Conservation (phyloP, 2,797 vertebrate species). For the Smutsia temminckii region DNA sequence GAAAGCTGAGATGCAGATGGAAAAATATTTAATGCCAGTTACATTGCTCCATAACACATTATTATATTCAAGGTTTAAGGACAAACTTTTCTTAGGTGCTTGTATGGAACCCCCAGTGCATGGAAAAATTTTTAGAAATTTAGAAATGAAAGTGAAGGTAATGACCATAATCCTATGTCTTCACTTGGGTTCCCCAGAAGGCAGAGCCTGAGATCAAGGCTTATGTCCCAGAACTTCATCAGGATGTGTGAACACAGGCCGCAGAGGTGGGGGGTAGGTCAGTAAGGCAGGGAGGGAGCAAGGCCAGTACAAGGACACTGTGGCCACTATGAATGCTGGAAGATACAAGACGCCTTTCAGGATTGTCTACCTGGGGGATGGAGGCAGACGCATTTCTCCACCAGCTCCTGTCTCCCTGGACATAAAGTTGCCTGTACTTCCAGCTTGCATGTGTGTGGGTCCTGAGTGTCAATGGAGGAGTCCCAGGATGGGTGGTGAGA, state of each 20-base stretch:
- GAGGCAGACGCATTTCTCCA: not conserved
- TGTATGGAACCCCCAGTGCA: not conserved
- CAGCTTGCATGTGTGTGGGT: not conserved
- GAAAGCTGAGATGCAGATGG: not conserved
- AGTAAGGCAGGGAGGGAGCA: not conserved
- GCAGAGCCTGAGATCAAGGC: not conserved
- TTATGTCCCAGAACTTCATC: not conserved
- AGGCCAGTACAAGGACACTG: accelerated
- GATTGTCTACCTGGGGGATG: not conserved
- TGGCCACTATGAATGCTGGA: accelerated
- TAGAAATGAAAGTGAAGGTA: not conserved
- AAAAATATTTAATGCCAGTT: not conserved
- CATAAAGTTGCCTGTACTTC: too few species aligned
- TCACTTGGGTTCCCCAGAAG: not conserved
- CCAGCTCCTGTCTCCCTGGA: not conserved
- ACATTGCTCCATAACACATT: not conserved
- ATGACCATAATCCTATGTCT: not conserved
- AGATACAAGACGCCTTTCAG: not conserved
- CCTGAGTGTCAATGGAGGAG: not conserved
- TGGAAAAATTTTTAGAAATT: not conserved
- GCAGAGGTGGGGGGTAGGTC: not conserved
- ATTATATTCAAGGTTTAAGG: not conserved
- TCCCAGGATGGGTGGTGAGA: not conserved
- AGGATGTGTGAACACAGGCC: not conserved
- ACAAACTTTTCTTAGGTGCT: not conserved